These are phyloP conservation scores for Antechinus flavipes DNA, from an alignment of 2,113 vertebrate genomes.

Conservation along the genomic window DNA sequence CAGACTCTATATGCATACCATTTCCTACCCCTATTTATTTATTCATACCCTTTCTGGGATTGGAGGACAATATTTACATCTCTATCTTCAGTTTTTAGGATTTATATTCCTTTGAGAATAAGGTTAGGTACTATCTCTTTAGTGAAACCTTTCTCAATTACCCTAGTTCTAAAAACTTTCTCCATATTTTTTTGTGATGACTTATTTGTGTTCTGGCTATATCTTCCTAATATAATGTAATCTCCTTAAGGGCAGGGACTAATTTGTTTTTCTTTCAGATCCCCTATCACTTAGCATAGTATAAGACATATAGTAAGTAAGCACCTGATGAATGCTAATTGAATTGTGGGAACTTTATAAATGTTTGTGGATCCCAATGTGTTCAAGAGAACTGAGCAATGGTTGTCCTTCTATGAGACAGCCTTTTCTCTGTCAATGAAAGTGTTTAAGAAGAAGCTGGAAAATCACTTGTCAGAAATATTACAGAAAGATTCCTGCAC, in stretches of 20 bases:
- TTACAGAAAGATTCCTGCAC: background rate
- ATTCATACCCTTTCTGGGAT: background rate
- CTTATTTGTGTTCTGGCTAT: background rate
- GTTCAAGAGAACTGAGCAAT: background rate
- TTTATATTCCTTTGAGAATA: background rate
- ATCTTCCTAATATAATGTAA: background rate
- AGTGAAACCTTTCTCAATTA: background rate
- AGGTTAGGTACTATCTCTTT: background rate
- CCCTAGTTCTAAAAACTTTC: background rate
- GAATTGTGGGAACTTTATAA: background rate
- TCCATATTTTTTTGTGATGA: background rate
- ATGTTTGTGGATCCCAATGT: background rate
- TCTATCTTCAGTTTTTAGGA: background rate
- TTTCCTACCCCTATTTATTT: too few species aligned
- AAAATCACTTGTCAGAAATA: background rate
- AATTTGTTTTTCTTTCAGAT: background rate
- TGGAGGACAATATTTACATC: background rate
- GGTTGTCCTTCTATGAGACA: background rate
- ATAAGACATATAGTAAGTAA: background rate
- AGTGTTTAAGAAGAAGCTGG: background rate
- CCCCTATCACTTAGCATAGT: background rate
- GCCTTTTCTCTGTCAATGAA: background rate
- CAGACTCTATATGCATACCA: too few species aligned
- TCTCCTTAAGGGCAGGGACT: background rate
- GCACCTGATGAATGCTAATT: background rate